phyloP scores from a whole-genome alignment of 2,113 vertebrate species.

The Pitta sordida region DNA sequence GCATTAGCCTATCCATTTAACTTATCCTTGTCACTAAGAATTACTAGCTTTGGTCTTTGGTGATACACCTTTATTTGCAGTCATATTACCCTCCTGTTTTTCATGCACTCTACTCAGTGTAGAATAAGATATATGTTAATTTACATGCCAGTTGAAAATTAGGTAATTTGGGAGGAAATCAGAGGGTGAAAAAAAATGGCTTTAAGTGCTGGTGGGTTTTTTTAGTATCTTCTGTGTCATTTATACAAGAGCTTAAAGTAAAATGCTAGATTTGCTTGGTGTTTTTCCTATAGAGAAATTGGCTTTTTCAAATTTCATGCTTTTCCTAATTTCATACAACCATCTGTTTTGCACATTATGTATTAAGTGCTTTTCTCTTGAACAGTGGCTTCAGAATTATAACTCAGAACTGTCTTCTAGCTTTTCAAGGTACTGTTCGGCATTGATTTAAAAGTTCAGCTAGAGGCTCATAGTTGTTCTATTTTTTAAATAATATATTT shows the following conservation, averaged over 20 bases:
- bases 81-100: not conserved
- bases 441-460: not conserved
- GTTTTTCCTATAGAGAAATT: not conserved
- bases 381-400: not conserved
- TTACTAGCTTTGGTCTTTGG: not conserved
- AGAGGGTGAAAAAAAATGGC: not conserved
- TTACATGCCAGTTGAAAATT: not conserved
- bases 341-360: not conserved
- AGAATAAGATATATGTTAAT: not conserved
- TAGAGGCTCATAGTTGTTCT: not conserved
- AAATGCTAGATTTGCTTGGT: not conserved
- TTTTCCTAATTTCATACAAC: slow-evolving; percentile 14
- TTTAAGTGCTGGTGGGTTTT: fast-evolving
- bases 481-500: not conserved
- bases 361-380: slow-evolving; percentile 1
- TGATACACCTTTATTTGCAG: not conserved
- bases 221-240: not conserved
- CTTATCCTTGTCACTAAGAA: not conserved
- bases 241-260: not conserved
- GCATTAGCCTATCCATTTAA: not conserved
- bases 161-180: not conserved
- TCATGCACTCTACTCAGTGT: not conserved
- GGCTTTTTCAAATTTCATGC: not conserved
- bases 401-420: slow-evolving; percentile 4
- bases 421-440: slow-evolving; percentile 3